Percentiles rank a stretch among this genome's conserved stretches.
These are phyloP conservation scores for Silurus meridionalis DNA, from an alignment of 2,113 vertebrate species.

Conservation along the genomic window DNA sequence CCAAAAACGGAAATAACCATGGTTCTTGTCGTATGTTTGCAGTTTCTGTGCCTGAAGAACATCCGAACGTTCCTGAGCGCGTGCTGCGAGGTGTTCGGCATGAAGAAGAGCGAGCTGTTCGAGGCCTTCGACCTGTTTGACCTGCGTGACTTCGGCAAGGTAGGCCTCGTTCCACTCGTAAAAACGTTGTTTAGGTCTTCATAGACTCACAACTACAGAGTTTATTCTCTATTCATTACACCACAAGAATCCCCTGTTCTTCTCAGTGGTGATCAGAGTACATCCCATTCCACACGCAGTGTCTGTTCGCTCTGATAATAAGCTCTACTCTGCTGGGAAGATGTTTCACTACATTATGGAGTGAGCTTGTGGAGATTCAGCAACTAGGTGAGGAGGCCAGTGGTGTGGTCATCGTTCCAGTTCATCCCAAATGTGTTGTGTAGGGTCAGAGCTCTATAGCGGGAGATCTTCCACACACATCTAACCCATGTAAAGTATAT, in stretches of 20 bases:
- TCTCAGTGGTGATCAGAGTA: not conserved
- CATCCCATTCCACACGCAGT: too few relatives aligned
- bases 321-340: too few relatives aligned
- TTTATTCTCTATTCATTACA: not conserved
- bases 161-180: slow-evolving; percentile 61
- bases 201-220: not conserved
- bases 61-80: slow-evolving; percentile 91
- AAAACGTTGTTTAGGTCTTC: too few relatives aligned
- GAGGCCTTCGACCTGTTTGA: slow-evolving; percentile 97
- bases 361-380: too few relatives aligned
- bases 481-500: too few relatives aligned
- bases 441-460: too few relatives aligned
- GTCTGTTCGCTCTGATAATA: too few relatives aligned
- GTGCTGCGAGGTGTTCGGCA: slow-evolving; percentile 86
- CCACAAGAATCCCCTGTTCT: not conserved
- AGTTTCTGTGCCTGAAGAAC: slow-evolving; percentile 90
- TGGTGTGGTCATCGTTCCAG: too few relatives aligned
- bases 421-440: too few relatives aligned
- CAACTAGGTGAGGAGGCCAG: too few relatives aligned
- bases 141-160: slow-evolving; percentile 97
- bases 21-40: slow-evolving; percentile 36
- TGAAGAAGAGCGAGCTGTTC: slow-evolving; percentile 98
- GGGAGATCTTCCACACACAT: too few relatives aligned
- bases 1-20: not conserved
- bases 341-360: too few relatives aligned